These are phyloP conservation scores for Nylanderia fulva DNA, from an alignment of 1,140 invertebrate species.

Conservation along the genomic window DNA sequence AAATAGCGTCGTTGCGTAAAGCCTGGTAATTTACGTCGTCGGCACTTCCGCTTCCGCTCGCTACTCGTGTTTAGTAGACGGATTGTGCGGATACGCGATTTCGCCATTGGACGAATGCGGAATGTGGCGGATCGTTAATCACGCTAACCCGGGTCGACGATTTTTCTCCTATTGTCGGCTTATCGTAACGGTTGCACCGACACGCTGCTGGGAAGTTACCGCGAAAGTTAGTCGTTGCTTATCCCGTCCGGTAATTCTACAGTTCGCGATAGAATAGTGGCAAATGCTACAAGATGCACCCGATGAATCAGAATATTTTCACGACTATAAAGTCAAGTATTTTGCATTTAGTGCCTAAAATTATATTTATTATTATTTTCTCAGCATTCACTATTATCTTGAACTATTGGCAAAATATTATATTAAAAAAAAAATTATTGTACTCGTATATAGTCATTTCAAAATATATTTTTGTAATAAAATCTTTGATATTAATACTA, in stretches of 20 bases:
- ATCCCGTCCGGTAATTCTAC: slow-evolving; percentile 14
- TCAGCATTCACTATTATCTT: not conserved
- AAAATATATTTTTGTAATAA: not conserved
- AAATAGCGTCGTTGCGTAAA: slow-evolving; percentile 46
- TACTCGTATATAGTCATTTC: not conserved
- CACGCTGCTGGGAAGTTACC: slow-evolving; percentile 7
- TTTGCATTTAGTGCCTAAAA: not conserved
- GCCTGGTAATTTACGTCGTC: slow-evolving; percentile 21
- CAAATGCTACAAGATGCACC: slow-evolving; percentile 2
- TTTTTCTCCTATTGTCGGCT: slow-evolving; percentile 57
- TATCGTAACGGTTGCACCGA: slow-evolving; percentile 27
- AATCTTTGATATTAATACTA: not conserved
- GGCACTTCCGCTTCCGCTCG: slow-evolving; percentile 12
- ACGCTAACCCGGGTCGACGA: slow-evolving; percentile 41
- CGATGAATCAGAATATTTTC: not conserved
- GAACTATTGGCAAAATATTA: not conserved
- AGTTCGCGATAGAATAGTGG: not conserved
- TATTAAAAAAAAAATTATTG: not conserved
- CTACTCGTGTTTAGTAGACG: slow-evolving; percentile 45
- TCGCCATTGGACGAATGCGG: slow-evolving; percentile 43
- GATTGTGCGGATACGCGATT: slow-evolving; percentile 52
- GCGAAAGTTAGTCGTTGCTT: slow-evolving; percentile 36
- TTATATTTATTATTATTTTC: not conserved
- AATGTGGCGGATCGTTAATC: slow-evolving; percentile 60
- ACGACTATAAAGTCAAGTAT: not conserved